These are phyloP conservation scores for Drosophila atripex DNA, from an alignment of 2,888 invertebrate species.

Conservation along the genomic window DNA sequence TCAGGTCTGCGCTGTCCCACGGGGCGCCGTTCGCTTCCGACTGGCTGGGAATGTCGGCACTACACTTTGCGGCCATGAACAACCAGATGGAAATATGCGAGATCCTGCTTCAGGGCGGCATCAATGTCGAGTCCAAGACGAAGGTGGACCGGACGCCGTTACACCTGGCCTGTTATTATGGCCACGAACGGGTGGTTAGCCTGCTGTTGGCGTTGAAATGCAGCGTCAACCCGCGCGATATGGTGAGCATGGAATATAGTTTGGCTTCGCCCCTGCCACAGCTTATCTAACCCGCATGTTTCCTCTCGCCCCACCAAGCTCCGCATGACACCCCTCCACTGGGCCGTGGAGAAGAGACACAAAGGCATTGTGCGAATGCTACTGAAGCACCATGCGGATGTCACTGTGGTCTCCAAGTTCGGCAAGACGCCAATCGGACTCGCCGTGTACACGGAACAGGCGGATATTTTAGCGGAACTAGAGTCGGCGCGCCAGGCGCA, in stretches of 20 bases:
- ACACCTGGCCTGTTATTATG: constrained; percentile 94
- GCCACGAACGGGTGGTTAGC: constrained; percentile 90
- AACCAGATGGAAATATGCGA: constrained; percentile 92
- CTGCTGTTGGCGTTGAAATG: constrained; percentile 88
- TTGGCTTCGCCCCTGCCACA: neutral
- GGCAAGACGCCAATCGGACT: constrained; percentile 88
- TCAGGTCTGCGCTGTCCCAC: constrained; percentile 90
- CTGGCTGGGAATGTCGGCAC: constrained; percentile 95
- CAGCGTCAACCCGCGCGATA: constrained; percentile 90
- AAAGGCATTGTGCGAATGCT: constrained; percentile 88
- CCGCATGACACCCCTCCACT: constrained; percentile 96
- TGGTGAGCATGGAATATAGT: constrained; percentile 85
- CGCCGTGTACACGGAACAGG: constrained; percentile 87
- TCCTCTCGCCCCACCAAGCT: constrained; percentile 85
- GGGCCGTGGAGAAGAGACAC: constrained; percentile 95
- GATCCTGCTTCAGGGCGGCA: constrained; percentile 92
- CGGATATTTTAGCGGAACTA: constrained; percentile 86
- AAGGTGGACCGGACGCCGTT: constrained; percentile 96
- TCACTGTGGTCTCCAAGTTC: constrained; percentile 88
- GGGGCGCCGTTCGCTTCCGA: constrained; percentile 97
- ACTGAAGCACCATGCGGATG: constrained; percentile 90
- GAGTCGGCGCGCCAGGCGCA: constrained; percentile 83
- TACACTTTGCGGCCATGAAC: constrained; percentile 93
- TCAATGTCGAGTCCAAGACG: constrained; percentile 93
- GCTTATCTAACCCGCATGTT: neutral